Base-by-base conservation (phyloP, 1,140 invertebrate species). In the Temnothorax curvispinosus region DNA sequence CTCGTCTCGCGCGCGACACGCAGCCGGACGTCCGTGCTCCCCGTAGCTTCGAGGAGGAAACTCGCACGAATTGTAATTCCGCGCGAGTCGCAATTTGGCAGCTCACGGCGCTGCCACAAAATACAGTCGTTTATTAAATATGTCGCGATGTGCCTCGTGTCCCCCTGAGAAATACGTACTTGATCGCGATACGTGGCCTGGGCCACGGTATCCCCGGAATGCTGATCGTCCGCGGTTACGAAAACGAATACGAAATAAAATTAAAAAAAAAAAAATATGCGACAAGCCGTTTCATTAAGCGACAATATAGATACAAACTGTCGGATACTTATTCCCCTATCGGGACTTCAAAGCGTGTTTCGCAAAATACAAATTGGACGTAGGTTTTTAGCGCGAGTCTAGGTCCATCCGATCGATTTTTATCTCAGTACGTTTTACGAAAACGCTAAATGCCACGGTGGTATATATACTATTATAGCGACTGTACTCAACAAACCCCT, bases 111-210 rank as follows among this genome's bases (percentile, higher is more conserved):
- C 18, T 13, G 64, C 38, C 64, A 9, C 38, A 44, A 47, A 11
- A 50, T 69, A 50, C 41, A 69, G 65, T 69, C 41, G 41, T 69
- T 69, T 47, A 50, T 69, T 69, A 69, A 69, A 69, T 69, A 69
- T 15, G 65, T 69, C 65, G 65, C 41, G 65, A 21, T 44, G 65
- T 50, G 65, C 65, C 41, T 27, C 65, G 11, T 15, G 5, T 47
- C 13, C 21, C 9, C 11, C 6, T 27, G 41, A 69, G 65, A 69
- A 27, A 69, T 27, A 21, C 21, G 21, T 21, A 27, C 44, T 41
- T 1, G 13, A 69, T 69, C 41, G 62, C 62, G 60, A 27, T 2
- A 8, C 41, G 38, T 11, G 64, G 64, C 18, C 1, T n/a, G 64
- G 64, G 27, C 27, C 27, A 27, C 27, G 1, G n/a, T 27, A 15